phyloP scores from a whole-genome alignment of 2,888 invertebrate species.

The Nipponacmea schrenckii region DNA sequence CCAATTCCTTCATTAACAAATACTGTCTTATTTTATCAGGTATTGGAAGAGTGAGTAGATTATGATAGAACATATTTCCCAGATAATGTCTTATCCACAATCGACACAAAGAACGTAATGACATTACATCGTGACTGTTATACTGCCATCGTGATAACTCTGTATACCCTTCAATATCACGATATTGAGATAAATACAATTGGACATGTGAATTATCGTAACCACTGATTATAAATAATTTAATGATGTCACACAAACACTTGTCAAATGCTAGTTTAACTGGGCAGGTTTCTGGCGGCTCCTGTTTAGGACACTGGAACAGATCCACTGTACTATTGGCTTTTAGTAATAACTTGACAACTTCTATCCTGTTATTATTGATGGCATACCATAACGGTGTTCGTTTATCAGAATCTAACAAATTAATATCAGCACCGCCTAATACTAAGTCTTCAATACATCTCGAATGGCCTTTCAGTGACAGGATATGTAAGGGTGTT shows the following conservation, averaged over 20 bases:
- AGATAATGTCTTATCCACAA: conserved; percentile 58
- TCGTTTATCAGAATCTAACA: conserved; percentile 44
- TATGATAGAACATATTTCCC: conserved; percentile 45
- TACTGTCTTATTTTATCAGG: conserved; percentile 56
- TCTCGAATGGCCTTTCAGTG: conserved; percentile 61
- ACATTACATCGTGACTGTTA: conserved; percentile 50
- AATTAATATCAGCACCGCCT: conserved; percentile 53
- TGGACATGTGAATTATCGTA: conserved; percentile 50
- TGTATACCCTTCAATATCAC: conserved; percentile 30
- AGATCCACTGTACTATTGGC: conserved; percentile 58
- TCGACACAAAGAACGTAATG: conserved; percentile 57
- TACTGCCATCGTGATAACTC: conserved; percentile 53
- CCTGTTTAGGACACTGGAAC: conserved; percentile 41
- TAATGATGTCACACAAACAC: conserved; percentile 46
- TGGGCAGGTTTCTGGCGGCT: conserved; percentile 44
- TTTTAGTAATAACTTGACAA: conserved; percentile 52
- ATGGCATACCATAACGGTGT: conserved; percentile 63
- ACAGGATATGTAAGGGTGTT: conserved; percentile 58
- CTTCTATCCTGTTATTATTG: conserved; percentile 47
- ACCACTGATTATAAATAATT: conserved; percentile 60
- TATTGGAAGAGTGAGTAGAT: conserved; percentile 47
- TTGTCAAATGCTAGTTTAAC: conserved; percentile 47
- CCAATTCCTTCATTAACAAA: conserved; percentile 56
- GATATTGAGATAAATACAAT: conserved; percentile 36
- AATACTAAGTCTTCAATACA: conserved; percentile 51